Evolutionary conservation across 1,140 invertebrate genomes (phyloP), one percentile per base, ranked within the genome.

Genomic region (Cotesia chilonis): DNA sequence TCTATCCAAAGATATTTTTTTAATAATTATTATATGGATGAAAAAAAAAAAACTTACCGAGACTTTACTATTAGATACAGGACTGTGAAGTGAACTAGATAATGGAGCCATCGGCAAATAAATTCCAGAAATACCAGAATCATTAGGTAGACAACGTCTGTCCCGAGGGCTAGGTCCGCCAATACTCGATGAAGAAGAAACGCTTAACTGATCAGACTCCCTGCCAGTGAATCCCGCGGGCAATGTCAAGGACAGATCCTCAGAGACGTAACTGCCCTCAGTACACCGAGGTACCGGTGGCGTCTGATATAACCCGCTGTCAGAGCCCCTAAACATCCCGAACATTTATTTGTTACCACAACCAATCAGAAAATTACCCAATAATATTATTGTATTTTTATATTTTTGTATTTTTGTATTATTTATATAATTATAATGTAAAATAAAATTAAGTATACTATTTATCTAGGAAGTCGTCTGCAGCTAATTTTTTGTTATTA

Each of bases 221-320:
- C 87, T 79, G 36, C 80, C 82, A 35, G 78, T 79, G 55, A 81
- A 83, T 79, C 82, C 81, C 73, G 75, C 77, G 69, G 84, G 83
- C 76, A 87, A 79, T 78, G 82, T 84, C 80, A 86, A 79, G 69
- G 86, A 88, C 76, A 89, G 74, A 77, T 90, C 89, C 70, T 90
- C 90, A 6, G 89, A 89, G 63, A 84, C 80, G 76, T 85, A 88
- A 78, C 88, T 88, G 68, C 86, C 85, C 57, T 90, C 89, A 28
- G 66, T 83, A 54, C 85, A 84, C 67, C 88, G 87, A 20, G 89
- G 88, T 36, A 85, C 85, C 61, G 88, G 87, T 57, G 88, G 89
- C 66, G 87, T 87, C 79, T 90, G 88, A 75, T 88, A 90, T 14
- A 89, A 77, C 67, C 90, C 89, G 74, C 86, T 89, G 74, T 89